A percentile compares a stretch with the other conserved stretches of the same genome.
These are phyloP conservation scores for Nibea albiflora DNA, from an alignment of 2,113 vertebrate species.

Conservation along the genomic window DNA sequence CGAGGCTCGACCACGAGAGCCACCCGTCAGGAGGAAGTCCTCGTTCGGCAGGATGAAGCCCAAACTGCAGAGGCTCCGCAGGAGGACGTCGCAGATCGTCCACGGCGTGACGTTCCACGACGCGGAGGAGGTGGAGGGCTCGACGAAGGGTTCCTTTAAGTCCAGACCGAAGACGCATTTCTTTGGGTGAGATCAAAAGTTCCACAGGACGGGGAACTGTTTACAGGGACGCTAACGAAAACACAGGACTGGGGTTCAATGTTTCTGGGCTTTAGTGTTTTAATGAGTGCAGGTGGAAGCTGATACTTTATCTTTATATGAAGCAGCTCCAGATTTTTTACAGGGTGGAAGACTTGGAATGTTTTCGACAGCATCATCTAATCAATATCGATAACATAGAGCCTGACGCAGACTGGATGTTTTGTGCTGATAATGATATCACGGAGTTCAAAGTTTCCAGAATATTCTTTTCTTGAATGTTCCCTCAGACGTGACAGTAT, in stretches of 20 bases:
- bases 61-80: slow-evolving; percentile 53
- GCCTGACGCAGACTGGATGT: too few relatives aligned
- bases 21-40: slow-evolving; percentile 59
- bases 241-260: not conserved
- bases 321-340: too few relatives aligned
- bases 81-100: slow-evolving; percentile 69
- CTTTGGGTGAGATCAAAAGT: slow-evolving; percentile 44
- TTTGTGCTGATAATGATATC: too few relatives aligned
- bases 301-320: too few relatives aligned
- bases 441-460: too few relatives aligned
- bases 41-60: slow-evolving; percentile 72
- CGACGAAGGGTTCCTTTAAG: not conserved
- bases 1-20: not conserved
- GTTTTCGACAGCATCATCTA: too few relatives aligned
- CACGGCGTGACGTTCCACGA: slow-evolving; percentile 62
- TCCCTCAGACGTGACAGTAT: too few relatives aligned
- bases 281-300: not conserved
- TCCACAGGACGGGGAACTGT: not conserved
- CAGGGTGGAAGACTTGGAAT: too few relatives aligned
- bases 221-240: not conserved
- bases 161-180: slow-evolving; percentile 71
- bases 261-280: not conserved
- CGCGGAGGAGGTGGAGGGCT: slow-evolving; percentile 11
- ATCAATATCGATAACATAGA: too few relatives aligned
- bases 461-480: too few relatives aligned